phyloP scores from a whole-genome alignment of 2,888 invertebrate genomes.

The Ceramica pisi region DNA sequence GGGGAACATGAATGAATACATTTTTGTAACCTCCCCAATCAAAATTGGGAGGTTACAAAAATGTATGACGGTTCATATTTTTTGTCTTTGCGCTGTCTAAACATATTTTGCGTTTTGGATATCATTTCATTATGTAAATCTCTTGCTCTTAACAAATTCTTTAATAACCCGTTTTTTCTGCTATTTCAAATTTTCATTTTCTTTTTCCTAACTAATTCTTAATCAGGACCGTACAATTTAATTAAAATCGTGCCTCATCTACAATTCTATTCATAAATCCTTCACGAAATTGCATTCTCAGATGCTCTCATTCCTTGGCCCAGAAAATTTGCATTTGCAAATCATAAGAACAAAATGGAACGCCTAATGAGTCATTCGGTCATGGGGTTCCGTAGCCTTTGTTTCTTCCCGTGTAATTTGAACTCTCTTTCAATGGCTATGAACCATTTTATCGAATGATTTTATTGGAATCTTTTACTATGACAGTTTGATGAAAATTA shows the following conservation, averaged over 20 bases:
- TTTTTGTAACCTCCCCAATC: too few species aligned
- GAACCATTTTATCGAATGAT: neutral
- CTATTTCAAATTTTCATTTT: neutral
- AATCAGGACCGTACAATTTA: constrained; percentile 45
- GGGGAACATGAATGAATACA: too few species aligned
- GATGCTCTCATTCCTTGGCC: constrained; percentile 54
- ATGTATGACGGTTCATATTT: too few species aligned
- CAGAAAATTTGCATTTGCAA: constrained; percentile 55
- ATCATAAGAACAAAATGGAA: constrained; percentile 58
- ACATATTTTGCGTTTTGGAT: neutral
- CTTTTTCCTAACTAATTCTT: constrained; percentile 26
- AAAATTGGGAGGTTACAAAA: too few species aligned
- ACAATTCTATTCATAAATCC: constrained; percentile 55
- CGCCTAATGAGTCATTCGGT: constrained; percentile 46
- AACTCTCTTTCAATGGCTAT: neutral
- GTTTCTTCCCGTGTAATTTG: neutral
- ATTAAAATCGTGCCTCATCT: constrained; percentile 60
- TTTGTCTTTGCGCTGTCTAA: neutral
- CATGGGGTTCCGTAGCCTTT: neutral
- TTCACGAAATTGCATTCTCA: constrained; percentile 56
- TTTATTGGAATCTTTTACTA: neutral
- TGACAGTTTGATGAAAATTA: constrained; percentile 1
- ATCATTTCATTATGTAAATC: constrained; percentile 4
- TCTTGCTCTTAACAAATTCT: neutral
- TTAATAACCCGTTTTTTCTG: neutral